Evolutionary conservation across 2,797 vertebrate genomes (phyloP).

Genomic region (Chrosomus eos): DNA sequence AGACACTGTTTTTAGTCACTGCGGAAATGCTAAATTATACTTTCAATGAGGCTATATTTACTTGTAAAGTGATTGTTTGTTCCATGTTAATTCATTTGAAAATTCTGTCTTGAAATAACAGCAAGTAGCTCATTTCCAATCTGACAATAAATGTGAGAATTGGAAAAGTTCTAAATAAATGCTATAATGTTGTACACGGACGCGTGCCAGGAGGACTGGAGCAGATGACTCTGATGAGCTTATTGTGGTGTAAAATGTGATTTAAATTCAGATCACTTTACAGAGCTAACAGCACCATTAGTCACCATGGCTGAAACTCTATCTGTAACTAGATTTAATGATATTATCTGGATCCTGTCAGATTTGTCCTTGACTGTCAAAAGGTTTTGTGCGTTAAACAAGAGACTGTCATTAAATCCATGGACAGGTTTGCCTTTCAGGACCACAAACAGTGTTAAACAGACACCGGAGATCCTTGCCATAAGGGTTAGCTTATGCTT

Average conservation of each 20-base stretch:
- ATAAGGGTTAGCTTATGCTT: conserved; percentile 27
- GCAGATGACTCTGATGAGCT: conserved; percentile 14
- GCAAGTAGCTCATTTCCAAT: background rate
- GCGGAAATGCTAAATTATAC: conserved; percentile 67
- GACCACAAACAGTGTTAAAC: background rate
- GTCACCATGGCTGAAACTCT: conserved; percentile 58
- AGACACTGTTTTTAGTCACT: conserved; percentile 58
- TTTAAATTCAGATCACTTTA: conserved; percentile 37
- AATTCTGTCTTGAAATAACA: conserved; percentile 28
- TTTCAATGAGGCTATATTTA: conserved; percentile 56
- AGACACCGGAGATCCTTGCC: conserved; percentile 11
- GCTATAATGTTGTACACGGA: conserved; percentile 2
- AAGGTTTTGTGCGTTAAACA: conserved; percentile 63
- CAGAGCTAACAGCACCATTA: conserved; percentile 41
- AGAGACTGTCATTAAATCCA: conserved; percentile 69
- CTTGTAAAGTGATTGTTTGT: conserved; percentile 51
- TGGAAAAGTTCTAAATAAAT: background rate
- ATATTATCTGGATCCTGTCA: conserved; percentile 70
- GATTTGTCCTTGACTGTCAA: conserved; percentile 66
- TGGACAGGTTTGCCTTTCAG: conserved; percentile 66
- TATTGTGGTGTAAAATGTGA: conserved; percentile 45
- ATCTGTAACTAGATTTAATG: conserved; percentile 64
- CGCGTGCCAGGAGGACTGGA: background rate
- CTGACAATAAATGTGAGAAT: conserved; percentile 4
- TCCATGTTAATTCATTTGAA: conserved; percentile 48